These are phyloP conservation scores for Calyptommatus sinebrachiatus DNA, from an alignment of 2,113 vertebrate species.

Conservation along the genomic window DNA sequence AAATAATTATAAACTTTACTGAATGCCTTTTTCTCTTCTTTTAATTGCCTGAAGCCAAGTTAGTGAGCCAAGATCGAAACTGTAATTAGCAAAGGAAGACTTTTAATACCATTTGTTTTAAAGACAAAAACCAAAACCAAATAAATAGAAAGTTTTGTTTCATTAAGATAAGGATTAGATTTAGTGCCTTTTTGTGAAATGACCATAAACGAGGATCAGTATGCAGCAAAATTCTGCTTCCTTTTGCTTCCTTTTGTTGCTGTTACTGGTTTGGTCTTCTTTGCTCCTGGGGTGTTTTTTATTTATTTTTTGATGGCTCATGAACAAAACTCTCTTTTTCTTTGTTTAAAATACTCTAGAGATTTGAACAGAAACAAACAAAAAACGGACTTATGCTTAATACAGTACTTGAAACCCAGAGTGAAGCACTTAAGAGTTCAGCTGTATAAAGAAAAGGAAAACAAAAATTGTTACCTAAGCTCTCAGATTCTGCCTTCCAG, in stretches of 20 bases:
- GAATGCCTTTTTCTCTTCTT: conserved; percentile 34
- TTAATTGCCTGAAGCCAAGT: conserved; percentile 31
- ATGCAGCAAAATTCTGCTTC: conserved; percentile 24
- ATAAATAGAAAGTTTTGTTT: conserved; percentile 37
- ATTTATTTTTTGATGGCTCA: not conserved
- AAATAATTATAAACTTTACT: conserved; percentile 51
- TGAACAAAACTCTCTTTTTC: conserved; percentile 44
- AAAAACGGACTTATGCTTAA: conserved; percentile 50
- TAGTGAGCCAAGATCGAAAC: conserved; percentile 49
- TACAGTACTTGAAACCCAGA: conserved; percentile 34
- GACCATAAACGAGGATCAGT: conserved; percentile 47
- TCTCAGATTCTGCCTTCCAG: not conserved
- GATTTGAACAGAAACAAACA: conserved; percentile 61
- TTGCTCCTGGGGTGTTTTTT: conserved; percentile 21
- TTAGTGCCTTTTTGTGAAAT: conserved; percentile 38
- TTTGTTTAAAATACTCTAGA: conserved; percentile 28
- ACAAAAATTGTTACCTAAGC: conserved; percentile 5
- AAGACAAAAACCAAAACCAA: conserved; percentile 47
- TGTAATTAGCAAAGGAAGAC: conserved; percentile 32
- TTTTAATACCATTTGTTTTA: conserved; percentile 54
- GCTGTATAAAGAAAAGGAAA: conserved; percentile 4
- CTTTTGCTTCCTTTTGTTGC: not conserved
- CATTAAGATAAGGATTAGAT: conserved; percentile 45
- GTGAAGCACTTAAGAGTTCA: conserved; percentile 36
- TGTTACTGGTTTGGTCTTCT: not conserved